phyloP scores from a whole-genome alignment of 2,113 vertebrate species.

The Antennarius striatus region DNA sequence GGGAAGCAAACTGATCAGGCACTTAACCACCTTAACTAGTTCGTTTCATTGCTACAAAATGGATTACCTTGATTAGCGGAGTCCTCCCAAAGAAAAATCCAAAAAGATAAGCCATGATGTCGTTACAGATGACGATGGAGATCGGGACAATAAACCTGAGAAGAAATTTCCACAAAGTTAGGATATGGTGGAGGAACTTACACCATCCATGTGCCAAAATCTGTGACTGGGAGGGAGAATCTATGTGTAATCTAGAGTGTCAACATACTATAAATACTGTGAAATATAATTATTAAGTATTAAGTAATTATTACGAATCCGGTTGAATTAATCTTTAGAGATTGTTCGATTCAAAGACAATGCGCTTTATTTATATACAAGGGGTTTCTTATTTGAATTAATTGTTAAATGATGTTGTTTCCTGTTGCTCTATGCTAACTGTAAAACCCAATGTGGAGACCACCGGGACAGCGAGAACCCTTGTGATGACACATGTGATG shows the following conservation, averaged over 20 bases:
- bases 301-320: background rate
- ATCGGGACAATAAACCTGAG: slow-evolving; percentile 96
- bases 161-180: background rate
- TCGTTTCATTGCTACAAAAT: too few relatives aligned
- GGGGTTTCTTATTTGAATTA: too few relatives aligned
- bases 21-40: too few relatives aligned
- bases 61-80: slow-evolving; percentile 92
- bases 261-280: background rate
- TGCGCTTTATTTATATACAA: background rate
- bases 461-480: background rate
- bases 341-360: background rate
- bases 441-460: background rate
- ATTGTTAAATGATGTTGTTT: too few relatives aligned
- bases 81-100: slow-evolving; percentile 99
- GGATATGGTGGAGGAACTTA: background rate
- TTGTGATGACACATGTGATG: background rate
- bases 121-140: slow-evolving; percentile 98
- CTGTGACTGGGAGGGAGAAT: background rate
- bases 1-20: too few relatives aligned
- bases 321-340: background rate
- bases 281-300: too few relatives aligned
- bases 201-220: background rate
- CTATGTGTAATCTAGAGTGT: background rate
- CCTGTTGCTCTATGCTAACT: too few relatives aligned
- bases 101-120: slow-evolving; percentile 96